Evolutionary conservation across 2,888 invertebrate species (phyloP).

Genomic region (Schizaphis graminum): DNA sequence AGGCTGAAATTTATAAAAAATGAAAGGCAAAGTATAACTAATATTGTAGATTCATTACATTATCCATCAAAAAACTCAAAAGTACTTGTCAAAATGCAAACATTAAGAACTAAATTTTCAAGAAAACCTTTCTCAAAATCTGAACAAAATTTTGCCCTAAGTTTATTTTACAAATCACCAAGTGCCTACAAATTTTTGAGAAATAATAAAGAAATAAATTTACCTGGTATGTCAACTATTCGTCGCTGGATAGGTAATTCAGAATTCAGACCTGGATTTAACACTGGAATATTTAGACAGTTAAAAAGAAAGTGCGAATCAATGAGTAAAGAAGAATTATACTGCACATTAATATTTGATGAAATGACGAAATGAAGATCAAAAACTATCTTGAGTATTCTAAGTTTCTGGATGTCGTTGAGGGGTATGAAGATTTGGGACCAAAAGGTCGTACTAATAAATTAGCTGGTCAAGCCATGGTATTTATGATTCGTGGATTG

Average conservation of each 20-base stretch:
- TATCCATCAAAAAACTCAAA: conserved; percentile 36
- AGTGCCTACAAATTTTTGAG: neutral
- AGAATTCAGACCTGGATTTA: conserved; percentile 10
- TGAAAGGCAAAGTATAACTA: neutral
- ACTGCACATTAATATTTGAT: conserved; percentile 39
- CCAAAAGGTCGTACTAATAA: conserved; percentile 66
- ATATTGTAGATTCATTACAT: conserved; percentile 17
- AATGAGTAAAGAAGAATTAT: conserved; percentile 25
- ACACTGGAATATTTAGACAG: neutral
- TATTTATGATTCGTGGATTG: conserved; percentile 68
- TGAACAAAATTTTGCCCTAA: neutral
- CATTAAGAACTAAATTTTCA: neutral
- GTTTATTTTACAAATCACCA: conserved; percentile 18
- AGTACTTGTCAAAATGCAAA: conserved; percentile 8
- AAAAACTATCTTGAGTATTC: conserved; percentile 64
- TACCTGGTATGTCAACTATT: neutral
- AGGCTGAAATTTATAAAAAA: neutral
- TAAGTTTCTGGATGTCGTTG: conserved; percentile 48
- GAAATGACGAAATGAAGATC: conserved; percentile 39
- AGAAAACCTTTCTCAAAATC: conserved; percentile 19
- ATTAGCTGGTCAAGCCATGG: conserved; percentile 68
- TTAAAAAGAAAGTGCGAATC: conserved; percentile 1
- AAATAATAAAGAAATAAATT: neutral
- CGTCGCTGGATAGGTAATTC: conserved; percentile 2
- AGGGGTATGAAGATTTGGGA: conserved; percentile 68